Evolutionary conservation across 2,113 vertebrate species (phyloP).

Genomic region (Propithecus coquereli): DNA sequence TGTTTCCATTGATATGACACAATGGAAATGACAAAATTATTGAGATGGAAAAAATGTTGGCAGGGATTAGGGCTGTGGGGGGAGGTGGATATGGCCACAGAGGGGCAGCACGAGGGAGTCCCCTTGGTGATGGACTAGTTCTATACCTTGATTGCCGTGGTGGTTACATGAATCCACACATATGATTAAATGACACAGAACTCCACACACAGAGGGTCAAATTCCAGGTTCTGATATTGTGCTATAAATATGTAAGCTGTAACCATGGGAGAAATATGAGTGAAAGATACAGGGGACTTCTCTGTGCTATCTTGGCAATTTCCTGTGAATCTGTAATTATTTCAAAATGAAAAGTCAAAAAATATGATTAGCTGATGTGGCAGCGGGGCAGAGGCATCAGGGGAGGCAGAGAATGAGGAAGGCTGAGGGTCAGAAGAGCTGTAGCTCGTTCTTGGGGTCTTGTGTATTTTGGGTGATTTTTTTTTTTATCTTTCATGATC

Average conservation of each 20-base stretch:
- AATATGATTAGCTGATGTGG: not conserved
- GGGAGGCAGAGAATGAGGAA: not conserved
- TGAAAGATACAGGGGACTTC: not conserved
- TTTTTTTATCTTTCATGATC: too few species aligned
- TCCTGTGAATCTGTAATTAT: not conserved
- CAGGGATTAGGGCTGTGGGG: not conserved
- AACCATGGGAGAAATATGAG: not conserved
- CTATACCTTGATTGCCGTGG: not conserved
- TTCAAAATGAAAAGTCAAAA: not conserved
- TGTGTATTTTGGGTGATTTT: not conserved
- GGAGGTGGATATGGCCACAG: not conserved
- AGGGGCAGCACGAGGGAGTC: not conserved
- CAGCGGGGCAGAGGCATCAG: not conserved
- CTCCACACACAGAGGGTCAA: not conserved
- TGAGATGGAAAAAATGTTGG: not conserved
- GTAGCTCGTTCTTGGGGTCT: not conserved
- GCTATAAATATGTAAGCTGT: not conserved
- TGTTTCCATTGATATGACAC: not conserved
- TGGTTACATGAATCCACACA: not conserved
- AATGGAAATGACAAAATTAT: not conserved
- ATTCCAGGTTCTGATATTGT: constrained; percentile 1
- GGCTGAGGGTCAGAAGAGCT: not conserved
- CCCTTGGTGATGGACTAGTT: not conserved
- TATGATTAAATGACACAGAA: not conserved
- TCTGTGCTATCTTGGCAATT: not conserved